A percentile compares a stretch with the other conserved stretches of the same genome.
phyloP scores from a whole-genome alignment of 2,888 invertebrate genomes.

The Cinara cedri region DNA sequence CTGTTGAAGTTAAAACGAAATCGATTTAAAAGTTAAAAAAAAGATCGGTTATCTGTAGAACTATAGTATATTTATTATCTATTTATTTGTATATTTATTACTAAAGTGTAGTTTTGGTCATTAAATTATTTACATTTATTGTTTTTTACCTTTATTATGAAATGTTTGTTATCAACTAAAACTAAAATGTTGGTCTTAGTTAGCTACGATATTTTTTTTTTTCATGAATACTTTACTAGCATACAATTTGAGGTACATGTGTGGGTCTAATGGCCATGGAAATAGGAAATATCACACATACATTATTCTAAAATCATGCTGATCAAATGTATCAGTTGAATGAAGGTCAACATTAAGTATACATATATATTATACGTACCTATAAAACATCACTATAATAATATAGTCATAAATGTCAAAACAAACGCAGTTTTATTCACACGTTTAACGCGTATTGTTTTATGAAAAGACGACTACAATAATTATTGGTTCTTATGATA shows the following conservation, averaged over 20 bases:
- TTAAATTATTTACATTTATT: neutral
- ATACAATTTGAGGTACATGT: constrained; percentile 20
- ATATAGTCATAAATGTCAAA: constrained; percentile 7
- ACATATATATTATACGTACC: neutral
- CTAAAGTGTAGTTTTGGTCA: no score
- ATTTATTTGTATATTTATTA: neutral
- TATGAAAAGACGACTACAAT: neutral
- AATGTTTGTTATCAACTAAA: neutral
- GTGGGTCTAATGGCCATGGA: constrained; percentile 45
- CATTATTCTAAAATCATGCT: constrained; percentile 38
- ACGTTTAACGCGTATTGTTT: constrained; percentile 12
- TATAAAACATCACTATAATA: neutral
- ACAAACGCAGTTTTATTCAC: constrained; percentile 11
- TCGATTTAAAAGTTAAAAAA: no score
- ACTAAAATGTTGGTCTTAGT: neutral
- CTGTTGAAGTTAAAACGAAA: no score
- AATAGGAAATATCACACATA: constrained; percentile 23
- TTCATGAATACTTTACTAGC: neutral
- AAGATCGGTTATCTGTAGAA: no score
- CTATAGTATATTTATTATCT: no score
- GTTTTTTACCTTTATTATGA: neutral
- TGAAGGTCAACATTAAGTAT: constrained; percentile 19
- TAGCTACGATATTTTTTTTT: neutral
- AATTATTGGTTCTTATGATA: neutral
- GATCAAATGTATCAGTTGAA: constrained; percentile 50